These are phyloP conservation scores for Lepidotrigona ventralis DNA, from an alignment of 1,140 invertebrate genomes.

Conservation along the genomic window DNA sequence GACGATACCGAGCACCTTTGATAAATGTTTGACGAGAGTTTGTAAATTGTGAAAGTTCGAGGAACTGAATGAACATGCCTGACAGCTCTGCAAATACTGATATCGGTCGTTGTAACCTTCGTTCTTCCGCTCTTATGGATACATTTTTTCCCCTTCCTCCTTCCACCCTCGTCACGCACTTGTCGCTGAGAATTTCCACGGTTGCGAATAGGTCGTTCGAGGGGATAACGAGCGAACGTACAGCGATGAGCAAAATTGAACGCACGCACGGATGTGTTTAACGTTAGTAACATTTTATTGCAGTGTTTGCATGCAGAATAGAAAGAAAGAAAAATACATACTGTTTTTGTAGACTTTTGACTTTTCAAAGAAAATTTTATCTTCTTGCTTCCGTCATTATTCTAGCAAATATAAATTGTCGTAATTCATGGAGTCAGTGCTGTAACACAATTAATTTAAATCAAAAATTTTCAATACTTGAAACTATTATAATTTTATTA, in stretches of 20 bases:
- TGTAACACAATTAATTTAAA: no score
- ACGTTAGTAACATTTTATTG: no score
- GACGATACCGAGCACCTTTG: constrained; percentile 2
- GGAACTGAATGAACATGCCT: not conserved
- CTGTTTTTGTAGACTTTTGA: no score
- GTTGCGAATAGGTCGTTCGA: not conserved
- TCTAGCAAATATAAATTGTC: no score
- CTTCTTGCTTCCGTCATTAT: no score
- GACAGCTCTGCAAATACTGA: constrained; percentile 20
- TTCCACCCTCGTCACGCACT: not conserved
- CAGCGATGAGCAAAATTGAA: no score
- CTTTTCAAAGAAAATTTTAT: no score
- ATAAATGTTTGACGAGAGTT: constrained; percentile 39
- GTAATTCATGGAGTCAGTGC: no score
- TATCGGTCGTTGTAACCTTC: constrained; percentile 13
- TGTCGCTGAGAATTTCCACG: not conserved
- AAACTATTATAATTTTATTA: no score
- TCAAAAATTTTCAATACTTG: no score
- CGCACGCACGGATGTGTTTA: no score
- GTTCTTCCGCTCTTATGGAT: not conserved
- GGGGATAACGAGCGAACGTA: not conserved
- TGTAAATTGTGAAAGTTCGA: constrained; percentile 21
- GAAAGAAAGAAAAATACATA: not conserved
- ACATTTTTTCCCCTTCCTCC: not conserved
- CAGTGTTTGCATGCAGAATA: not conserved